Base-by-base conservation (phyloP, 2,888 invertebrate genomes). In the Drosophila greeni region DNA sequence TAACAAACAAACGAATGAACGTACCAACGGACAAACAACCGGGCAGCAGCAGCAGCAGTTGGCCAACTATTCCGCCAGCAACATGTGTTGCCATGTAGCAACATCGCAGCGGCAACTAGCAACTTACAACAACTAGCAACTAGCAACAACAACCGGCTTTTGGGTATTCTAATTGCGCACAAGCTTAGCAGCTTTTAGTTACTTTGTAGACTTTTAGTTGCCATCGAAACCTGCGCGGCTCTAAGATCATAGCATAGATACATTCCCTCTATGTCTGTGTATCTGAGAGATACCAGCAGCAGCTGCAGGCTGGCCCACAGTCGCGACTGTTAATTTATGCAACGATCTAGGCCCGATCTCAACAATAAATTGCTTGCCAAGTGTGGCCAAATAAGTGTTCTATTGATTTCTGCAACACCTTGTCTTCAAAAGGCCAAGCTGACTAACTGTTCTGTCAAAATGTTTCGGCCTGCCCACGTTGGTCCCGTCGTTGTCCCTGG, bases 161-260 rank as follows among this genome's bases (percentile, higher is more conserved):
- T 65, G 82, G 59, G 71, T 79, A 79, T 79, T 79, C 79, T 79
- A 79, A 79, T 79, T 79, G 79, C 84, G 82, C 79, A 84, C 82
- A 82, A 82, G 79, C 84, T 84, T 79, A 82, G 82, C 84, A 74
- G 84, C 84, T 82, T 79, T 79, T 82, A 82, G 79, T 75, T 84
- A 79, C 81, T 82, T 79, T 79, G 79, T 79, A 72, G 77, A 77
- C 83, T 78, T 65, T 84, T 79, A 84, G 84, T 72, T 84, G 78
- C 84, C 79, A 78, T 71, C 82, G 78, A 43, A 43, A 43, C 26
- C 40, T 40, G 23, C 14, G 23, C 40, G 14, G 40, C 23, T 23
- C 7, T 29, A 14, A 45, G 45, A 83, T 62, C 29, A 58, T 66
- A 56, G 66, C 69, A 52, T 58, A 51, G 72, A 65, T 33, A 60